Evolutionary conservation across 2,113 vertebrate species (phyloP).

Genomic region (Capreolus pygargus): DNA sequence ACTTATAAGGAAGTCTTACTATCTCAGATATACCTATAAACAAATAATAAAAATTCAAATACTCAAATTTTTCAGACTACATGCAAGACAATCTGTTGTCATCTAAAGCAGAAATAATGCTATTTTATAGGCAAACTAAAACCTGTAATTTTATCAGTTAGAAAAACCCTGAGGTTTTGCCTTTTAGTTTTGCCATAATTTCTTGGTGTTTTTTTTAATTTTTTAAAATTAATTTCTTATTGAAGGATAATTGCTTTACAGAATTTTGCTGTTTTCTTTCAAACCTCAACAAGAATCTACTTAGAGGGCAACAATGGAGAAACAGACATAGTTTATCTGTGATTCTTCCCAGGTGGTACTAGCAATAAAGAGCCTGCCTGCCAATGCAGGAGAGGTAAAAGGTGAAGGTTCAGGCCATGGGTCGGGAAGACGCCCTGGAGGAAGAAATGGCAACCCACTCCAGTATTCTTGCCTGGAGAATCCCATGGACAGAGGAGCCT

Average conservation of each 20-base stretch:
- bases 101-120: not conserved
- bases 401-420: not conserved
- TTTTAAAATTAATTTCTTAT: not conserved
- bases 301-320: not conserved
- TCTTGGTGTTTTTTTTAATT: not conserved
- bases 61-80: not conserved
- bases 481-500: not conserved
- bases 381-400: not conserved
- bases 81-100: not conserved
- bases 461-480: not conserved
- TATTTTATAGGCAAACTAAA: not conserved
- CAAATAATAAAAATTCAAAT: conserved; percentile 63
- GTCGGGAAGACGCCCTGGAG: not conserved
- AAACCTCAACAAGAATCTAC: not conserved
- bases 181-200: not conserved
- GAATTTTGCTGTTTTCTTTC: not conserved
- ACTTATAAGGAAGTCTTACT: not conserved
- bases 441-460: not conserved
- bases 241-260: not conserved
- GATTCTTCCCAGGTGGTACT: not conserved
- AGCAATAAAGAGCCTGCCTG: not conserved
- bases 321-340: not conserved
- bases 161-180: not conserved
- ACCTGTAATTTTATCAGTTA: not conserved
- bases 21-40: not conserved